These are phyloP conservation scores for Craniophora ligustri DNA, from an alignment of 2,888 invertebrate genomes.

Conservation along the genomic window DNA sequence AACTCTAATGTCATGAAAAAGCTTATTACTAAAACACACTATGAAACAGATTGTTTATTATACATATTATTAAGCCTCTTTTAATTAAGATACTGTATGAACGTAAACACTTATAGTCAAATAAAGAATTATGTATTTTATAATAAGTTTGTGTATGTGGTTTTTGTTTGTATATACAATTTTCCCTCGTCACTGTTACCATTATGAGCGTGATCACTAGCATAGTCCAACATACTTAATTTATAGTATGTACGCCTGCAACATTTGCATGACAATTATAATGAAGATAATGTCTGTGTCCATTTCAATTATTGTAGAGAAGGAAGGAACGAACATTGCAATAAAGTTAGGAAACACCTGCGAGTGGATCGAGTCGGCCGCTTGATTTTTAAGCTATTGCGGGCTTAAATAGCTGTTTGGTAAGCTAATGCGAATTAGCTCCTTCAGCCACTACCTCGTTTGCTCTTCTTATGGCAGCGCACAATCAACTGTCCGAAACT, in stretches of 20 bases:
- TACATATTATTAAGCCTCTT: too few species aligned
- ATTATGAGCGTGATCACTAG: conserved; percentile 38
- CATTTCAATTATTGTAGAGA: conserved; percentile 83
- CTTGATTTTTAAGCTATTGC: conserved; percentile 67
- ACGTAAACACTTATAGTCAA: too few species aligned
- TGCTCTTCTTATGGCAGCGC: conserved; percentile 47
- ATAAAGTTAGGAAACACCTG: conserved; percentile 66
- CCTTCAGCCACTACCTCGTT: conserved; percentile 49
- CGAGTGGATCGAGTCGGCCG: conserved; percentile 62
- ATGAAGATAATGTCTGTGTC: conserved; percentile 72
- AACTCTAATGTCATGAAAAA: too few species aligned
- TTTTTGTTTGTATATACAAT: too few species aligned
- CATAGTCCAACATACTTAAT: conserved; percentile 36
- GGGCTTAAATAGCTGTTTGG: conserved; percentile 58
- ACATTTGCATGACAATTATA: conserved; percentile 83
- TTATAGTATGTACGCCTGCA: conserved; percentile 55
- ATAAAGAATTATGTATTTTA: too few species aligned
- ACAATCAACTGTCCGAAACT: conserved; percentile 50
- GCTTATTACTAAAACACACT: too few species aligned
- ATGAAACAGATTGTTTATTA: too few species aligned
- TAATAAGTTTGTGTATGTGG: too few species aligned
- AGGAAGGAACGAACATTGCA: conserved; percentile 67
- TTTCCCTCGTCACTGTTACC: too few species aligned
- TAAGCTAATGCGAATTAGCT: conserved; percentile 64
- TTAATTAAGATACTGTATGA: too few species aligned